Percentiles rank a stretch among this genome's conserved stretches.
phyloP scores from a whole-genome alignment of 2,113 vertebrate species.

The Platanista minor region DNA sequence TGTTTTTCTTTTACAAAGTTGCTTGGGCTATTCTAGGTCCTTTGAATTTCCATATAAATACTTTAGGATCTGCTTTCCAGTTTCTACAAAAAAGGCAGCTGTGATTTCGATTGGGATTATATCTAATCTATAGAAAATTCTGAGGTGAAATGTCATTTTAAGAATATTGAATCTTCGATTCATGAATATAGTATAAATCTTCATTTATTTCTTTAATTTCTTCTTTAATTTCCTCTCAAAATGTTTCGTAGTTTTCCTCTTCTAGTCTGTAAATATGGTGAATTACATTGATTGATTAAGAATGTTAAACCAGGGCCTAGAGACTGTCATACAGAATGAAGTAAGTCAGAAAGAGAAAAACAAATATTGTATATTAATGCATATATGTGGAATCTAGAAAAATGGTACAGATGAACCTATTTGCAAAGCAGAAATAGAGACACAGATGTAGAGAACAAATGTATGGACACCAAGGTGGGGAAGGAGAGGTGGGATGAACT shows the following conservation, averaged over 20 bases:
- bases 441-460: too few species aligned
- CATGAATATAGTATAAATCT: neutral
- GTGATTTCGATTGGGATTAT: neutral
- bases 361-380: too few species aligned
- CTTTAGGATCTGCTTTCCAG: neutral
- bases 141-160: neutral
- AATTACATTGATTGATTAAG: neutral
- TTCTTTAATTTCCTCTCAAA: neutral
- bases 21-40: neutral
- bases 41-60: neutral
- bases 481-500: too few species aligned
- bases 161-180: neutral
- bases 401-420: too few species aligned
- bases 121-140: neutral
- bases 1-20: neutral
- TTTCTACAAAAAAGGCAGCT: neutral
- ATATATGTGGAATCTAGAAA: too few species aligned
- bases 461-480: too few species aligned
- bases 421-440: too few species aligned
- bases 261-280: neutral
- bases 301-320: neutral
- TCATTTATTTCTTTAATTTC: neutral
- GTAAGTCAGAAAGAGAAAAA: too few species aligned
- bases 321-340: too few species aligned
- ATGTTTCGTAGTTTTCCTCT: neutral